Evolutionary conservation across 1,140 invertebrate species (phyloP).

Genomic region (Dreissena polymorpha): DNA sequence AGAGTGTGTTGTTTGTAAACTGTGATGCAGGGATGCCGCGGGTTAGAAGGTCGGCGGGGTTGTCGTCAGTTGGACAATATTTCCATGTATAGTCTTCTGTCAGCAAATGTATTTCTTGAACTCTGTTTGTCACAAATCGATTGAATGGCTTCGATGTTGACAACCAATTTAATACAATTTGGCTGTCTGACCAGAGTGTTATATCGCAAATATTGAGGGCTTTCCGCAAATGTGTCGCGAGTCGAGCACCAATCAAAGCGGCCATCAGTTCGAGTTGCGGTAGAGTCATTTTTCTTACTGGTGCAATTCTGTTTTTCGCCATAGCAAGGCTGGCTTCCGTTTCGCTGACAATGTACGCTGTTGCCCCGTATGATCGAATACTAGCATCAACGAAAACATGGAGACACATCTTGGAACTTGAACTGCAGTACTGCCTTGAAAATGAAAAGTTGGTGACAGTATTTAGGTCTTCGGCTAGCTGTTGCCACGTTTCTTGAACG

Average conservation of each 20-base stretch:
- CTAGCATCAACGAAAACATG: conserved; percentile 55
- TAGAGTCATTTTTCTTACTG: conserved; percentile 41
- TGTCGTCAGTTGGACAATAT: conserved; percentile 44
- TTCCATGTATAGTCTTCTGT: background rate
- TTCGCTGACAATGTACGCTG: conserved; percentile 17
- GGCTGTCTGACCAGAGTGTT: conserved; percentile 52
- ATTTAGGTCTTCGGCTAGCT: background rate
- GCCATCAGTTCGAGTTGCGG: conserved; percentile 52
- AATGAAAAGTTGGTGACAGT: background rate
- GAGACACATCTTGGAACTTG: background rate
- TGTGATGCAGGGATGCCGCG: conserved; percentile 24
- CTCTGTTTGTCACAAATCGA: conserved; percentile 47
- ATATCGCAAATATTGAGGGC: background rate
- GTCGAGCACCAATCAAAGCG: conserved; percentile 45
- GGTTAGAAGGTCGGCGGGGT: conserved; percentile 42
- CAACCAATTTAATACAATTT: conserved; percentile 53
- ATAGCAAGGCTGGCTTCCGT: conserved; percentile 43
- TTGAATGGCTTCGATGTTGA: conserved; percentile 22
- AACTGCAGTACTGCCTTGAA: conserved; percentile 16
- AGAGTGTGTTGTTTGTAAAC: conserved; percentile 22
- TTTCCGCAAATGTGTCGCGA: conserved; percentile 30
- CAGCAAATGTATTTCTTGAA: conserved; percentile 28
- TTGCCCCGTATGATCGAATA: conserved; percentile 46
- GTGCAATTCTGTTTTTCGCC: conserved; percentile 49
- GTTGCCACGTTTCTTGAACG: no score